Base-by-base conservation (phyloP, 1,140 invertebrate genomes). In the Cydia amplana region DNA sequence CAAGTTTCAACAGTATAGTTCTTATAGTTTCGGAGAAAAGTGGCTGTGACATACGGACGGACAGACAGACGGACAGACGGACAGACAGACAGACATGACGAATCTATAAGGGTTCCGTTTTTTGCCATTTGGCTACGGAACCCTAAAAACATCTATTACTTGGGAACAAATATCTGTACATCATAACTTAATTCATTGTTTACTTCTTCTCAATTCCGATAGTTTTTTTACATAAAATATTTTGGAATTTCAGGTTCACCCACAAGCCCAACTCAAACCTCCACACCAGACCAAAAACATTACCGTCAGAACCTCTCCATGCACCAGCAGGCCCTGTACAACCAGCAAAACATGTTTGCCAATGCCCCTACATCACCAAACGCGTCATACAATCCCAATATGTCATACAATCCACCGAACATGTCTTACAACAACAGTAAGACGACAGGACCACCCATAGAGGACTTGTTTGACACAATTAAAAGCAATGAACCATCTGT, bases 381-480 rank as follows among this genome's bases (percentile, higher is more conserved):
- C 86, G 85, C 90, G 49, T 94, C 87, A 40, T 93, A 85, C 87
- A 60, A 60, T 23, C 55, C 55, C 18, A 60, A 60, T 6, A 60
- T 23, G 18, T 60, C 55, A 60, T 60, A 60, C 20, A 60, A 60
- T 4, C 55, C 55, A 18, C 18, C 55, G 4, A 60, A 60, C 10
- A 20, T 60, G 55, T 60, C 55, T 23, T 60, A 60, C 55, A 60
- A 60, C 55, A 85, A 93, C 84, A 89, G 87, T 80, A 95, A 95
- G 82, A 92, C 94, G 2, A 94, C 93, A 75, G 95, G 95, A 1
- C 95, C 95, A 0, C 95, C 95, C 6, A 96, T 94, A 46, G 94
- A 94, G 81, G 95, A 95, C 73, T 85, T 96, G 55, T 96, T 96
- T 85, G 95, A 96, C 83, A 94, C 94, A 5, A 85, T 96, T 2